phyloP scores from a whole-genome alignment of 2,113 vertebrate genomes.

The Sceloporus tristichus region DNA sequence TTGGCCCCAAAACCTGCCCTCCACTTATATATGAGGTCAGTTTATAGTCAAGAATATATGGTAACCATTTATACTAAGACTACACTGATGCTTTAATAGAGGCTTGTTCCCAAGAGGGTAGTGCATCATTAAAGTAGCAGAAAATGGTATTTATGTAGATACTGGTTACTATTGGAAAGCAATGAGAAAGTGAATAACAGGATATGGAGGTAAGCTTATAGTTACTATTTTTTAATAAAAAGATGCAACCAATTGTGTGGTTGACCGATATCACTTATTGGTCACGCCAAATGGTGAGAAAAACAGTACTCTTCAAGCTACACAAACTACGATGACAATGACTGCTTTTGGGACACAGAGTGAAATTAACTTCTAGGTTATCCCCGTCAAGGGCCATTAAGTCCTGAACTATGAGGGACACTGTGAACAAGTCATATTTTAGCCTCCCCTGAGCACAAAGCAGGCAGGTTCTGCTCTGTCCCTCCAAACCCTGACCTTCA shows the following conservation, averaged over 20 bases:
- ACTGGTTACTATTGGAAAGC: not conserved
- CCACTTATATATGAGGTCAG: too few relatives aligned
- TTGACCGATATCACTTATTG: constrained; percentile 68
- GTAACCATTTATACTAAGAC: not conserved
- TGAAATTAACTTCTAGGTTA: constrained; percentile 88
- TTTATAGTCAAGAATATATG: too few relatives aligned
- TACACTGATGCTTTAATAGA: not conserved
- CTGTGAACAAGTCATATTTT: constrained; percentile 85
- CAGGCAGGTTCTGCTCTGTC: constrained; percentile 74
- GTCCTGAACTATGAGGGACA: constrained; percentile 84
- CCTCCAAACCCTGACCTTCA: constrained; percentile 83
- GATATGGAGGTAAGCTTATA: not conserved
- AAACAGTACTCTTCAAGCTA: constrained; percentile 75
- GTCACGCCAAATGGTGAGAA: constrained; percentile 76
- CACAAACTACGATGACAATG: constrained; percentile 83
- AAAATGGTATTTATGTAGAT: constrained; percentile 16
- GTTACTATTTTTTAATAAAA: constrained; percentile 4
- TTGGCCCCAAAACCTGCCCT: too few relatives aligned
- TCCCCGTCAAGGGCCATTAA: constrained; percentile 88
- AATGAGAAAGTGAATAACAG: not conserved
- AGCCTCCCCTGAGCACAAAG: constrained; percentile 78
- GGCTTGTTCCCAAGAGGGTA: not conserved
- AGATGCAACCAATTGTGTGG: constrained; percentile 44
- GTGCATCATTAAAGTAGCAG: constrained; percentile 26
- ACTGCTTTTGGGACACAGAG: constrained; percentile 82